Percentiles rank a stretch among this genome's conserved stretches.
Conservation (phyloP, 2,113 vertebrate species). For the Empidonax traillii region DNA sequence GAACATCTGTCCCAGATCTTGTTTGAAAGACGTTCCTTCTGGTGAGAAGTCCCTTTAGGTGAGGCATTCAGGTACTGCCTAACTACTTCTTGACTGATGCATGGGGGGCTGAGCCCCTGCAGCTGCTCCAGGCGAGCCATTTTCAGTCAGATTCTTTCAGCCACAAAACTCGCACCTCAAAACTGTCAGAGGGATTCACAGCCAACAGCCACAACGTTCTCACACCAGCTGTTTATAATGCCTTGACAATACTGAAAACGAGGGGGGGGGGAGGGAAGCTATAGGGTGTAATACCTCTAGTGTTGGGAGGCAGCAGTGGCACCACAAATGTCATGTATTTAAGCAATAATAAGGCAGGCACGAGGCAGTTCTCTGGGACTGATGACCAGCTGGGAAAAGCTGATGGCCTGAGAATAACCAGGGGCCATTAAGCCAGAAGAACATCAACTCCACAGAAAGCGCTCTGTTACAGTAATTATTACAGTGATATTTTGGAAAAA, state of each 20-base stretch:
- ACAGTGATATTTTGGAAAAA: constrained; percentile 25
- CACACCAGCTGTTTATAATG: constrained; percentile 33
- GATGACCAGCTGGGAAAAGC: constrained; percentile 70
- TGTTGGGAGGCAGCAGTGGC: not conserved
- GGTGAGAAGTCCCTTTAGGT: not conserved
- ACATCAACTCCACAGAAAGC: constrained; percentile 72
- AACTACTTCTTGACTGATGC: not conserved
- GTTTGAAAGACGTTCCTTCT: not conserved
- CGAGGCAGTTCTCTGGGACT: constrained; percentile 59
- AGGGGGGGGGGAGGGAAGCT: not conserved
- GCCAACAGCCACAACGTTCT: constrained; percentile 32
- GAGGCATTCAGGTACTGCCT: not conserved
- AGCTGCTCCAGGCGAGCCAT: not conserved
- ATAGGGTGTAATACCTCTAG: not conserved
- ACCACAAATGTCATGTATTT: constrained; percentile 58
- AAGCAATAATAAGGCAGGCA: constrained; percentile 52
- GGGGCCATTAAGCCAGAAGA: constrained; percentile 73
- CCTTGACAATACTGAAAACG: constrained; percentile 20
- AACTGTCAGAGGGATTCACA: constrained; percentile 27
- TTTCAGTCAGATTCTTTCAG: not conserved
- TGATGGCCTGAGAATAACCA: constrained; percentile 72
- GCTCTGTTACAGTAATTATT: constrained; percentile 69
- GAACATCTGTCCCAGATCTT: not conserved
- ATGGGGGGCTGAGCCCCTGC: not conserved
- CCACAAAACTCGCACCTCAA: not conserved